Percentiles rank a stretch among this genome's conserved stretches.
These are phyloP conservation scores for Papilio demoleus DNA, from an alignment of 2,888 invertebrate species.

Conservation along the genomic window DNA sequence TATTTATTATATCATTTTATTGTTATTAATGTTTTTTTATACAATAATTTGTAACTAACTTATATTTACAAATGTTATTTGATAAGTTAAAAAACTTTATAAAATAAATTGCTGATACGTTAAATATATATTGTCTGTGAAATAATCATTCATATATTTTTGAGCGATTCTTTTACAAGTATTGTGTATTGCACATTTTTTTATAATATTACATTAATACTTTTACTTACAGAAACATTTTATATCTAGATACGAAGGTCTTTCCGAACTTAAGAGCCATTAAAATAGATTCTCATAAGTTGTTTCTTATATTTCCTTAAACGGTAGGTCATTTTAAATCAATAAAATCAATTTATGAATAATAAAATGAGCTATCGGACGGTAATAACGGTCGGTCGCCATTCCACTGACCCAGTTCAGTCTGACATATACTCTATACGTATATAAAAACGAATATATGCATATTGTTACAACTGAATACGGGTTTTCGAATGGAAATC, in stretches of 20 bases:
- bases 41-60: constrained; percentile 13
- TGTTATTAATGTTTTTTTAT: constrained; percentile 24
- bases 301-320: too few species aligned
- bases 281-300: too few species aligned
- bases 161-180: neutral
- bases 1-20: constrained; percentile 25
- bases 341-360: constrained; percentile 10
- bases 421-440: constrained; percentile 38
- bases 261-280: too few species aligned
- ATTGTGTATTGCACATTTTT: constrained; percentile 14
- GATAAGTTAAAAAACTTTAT: neutral
- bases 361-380: constrained; percentile 34
- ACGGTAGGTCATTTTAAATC: neutral
- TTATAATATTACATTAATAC: neutral
- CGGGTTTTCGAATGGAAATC: neutral
- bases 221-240: neutral
- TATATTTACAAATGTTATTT: constrained; percentile 30
- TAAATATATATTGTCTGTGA: too few species aligned
- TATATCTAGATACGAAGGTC: neutral
- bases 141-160: neutral
- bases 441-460: too few species aligned
- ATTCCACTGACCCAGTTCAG: constrained; percentile 55
- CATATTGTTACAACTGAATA: neutral
- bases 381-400: constrained; percentile 42
- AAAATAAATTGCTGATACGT: neutral